Percentiles rank a stretch among this genome's conserved stretches.
These are phyloP conservation scores for Drosophila elegans DNA, from an alignment of 1,140 invertebrate species.

Conservation along the genomic window DNA sequence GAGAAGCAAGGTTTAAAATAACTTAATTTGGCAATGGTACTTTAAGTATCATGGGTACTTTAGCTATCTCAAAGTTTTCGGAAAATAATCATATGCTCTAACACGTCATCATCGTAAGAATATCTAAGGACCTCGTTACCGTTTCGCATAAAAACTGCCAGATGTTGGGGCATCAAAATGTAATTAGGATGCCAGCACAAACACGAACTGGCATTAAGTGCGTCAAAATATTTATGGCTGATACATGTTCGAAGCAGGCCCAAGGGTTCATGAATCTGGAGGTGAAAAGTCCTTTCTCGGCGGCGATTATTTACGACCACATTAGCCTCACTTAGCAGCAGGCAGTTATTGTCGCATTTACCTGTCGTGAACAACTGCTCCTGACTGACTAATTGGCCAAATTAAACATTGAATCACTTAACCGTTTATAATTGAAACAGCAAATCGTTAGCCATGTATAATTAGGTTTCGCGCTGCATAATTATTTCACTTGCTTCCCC, in stretches of 20 bases:
- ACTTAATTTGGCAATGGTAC: not conserved
- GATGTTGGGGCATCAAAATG: conserved; percentile 57
- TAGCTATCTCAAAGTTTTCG: conserved; percentile 3
- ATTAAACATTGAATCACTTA: conserved; percentile 16
- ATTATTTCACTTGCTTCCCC: not conserved
- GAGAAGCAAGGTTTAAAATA: not conserved
- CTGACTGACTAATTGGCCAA: conserved; percentile 26
- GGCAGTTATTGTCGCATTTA: conserved; percentile 12
- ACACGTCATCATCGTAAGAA: conserved; percentile 19
- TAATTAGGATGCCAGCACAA: conserved; percentile 54
- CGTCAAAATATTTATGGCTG: conserved; percentile 46
- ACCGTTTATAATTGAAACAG: conserved; percentile 22
- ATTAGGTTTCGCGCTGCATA: not conserved
- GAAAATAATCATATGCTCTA: not conserved
- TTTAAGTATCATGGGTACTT: not conserved
- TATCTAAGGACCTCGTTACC: conserved; percentile 40
- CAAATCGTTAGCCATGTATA: conserved; percentile 4
- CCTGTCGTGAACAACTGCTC: conserved; percentile 20
- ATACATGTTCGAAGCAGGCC: conserved; percentile 38
- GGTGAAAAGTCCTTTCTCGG: conserved; percentile 3
- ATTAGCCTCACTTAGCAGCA: not conserved
- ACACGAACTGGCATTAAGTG: conserved; percentile 1
- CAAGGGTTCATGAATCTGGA: conserved; percentile 22
- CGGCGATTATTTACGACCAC: conserved; percentile 28
- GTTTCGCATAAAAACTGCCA: conserved; percentile 45